Conservation (phyloP, 2,888 invertebrate genomes). For the Leucophenga montana region DNA sequence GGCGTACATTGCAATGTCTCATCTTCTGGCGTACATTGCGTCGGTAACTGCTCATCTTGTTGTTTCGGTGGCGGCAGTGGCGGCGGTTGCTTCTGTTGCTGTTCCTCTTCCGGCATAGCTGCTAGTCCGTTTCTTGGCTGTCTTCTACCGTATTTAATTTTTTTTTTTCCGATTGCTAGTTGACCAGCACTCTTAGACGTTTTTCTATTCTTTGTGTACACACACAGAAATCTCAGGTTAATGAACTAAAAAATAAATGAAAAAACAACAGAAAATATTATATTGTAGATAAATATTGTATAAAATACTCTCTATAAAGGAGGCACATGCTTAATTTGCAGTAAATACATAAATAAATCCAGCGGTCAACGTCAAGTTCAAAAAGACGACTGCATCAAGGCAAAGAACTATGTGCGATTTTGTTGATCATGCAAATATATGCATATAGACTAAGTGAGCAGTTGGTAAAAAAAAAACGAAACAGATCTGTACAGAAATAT, state of each 20-base stretch:
- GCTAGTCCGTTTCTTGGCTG: background rate
- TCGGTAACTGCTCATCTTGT: background rate
- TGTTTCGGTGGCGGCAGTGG: constrained; percentile 1
- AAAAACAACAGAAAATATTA: constrained; percentile 28
- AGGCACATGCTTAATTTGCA: constrained; percentile 33
- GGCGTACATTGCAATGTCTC: constrained; percentile 2
- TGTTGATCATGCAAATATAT: constrained; percentile 11
- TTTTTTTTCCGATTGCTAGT: constrained; percentile 29
- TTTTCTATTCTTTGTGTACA: constrained; percentile 22
- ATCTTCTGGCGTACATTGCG: constrained; percentile 8
- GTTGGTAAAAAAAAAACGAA: background rate
- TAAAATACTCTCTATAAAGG: constrained; percentile 15
- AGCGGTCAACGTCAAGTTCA: constrained; percentile 67
- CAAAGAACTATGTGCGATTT: constrained; percentile 8
- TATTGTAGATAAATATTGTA: constrained; percentile 17
- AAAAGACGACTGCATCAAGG: constrained; percentile 36
- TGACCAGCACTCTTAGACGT: constrained; percentile 20
- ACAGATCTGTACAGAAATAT: background rate
- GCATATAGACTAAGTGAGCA: background rate
- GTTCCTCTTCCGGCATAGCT: constrained; percentile 40
- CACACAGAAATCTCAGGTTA: constrained; percentile 43
- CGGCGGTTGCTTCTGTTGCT: constrained; percentile 14
- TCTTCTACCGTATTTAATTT: constrained; percentile 43
- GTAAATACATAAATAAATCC: constrained; percentile 56
- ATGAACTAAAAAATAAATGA: constrained; percentile 62